A percentile compares a stretch with the other conserved stretches of the same genome.
Evolutionary conservation across 2,797 vertebrate genomes (phyloP).

Genomic region (Petrocephalus schoutedeni): DNA sequence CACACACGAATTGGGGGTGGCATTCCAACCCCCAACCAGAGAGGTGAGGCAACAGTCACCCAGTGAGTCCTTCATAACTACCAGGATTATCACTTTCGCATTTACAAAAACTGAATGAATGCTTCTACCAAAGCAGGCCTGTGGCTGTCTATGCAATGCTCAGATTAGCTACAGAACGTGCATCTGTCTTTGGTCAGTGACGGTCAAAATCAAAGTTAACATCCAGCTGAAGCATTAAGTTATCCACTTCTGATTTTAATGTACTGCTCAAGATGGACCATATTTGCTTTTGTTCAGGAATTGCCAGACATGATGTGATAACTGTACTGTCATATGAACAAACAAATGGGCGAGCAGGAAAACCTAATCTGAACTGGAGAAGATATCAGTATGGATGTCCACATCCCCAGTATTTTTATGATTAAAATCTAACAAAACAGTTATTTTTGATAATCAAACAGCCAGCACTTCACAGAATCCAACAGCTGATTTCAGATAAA

Average conservation of each 20-base stretch:
- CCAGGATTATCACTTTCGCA: not conserved
- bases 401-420: not conserved
- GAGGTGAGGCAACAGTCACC: not conserved
- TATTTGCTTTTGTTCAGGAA: not conserved
- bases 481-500: not conserved
- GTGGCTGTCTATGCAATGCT: not conserved
- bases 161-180: not conserved
- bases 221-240: not conserved
- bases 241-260: not conserved
- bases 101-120: not conserved
- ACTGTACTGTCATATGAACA: not conserved
- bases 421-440: not conserved
- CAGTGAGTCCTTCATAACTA: not conserved
- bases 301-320: not conserved
- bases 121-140: not conserved
- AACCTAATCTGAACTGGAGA: not conserved
- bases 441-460: not conserved
- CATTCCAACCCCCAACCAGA: not conserved
- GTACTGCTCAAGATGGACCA: not conserved
- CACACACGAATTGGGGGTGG: not conserved
- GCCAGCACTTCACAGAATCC: not conserved
- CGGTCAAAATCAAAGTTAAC: not conserved
- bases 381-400: not conserved
- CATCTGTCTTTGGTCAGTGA: not conserved
- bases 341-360: not conserved